phyloP scores from a whole-genome alignment of 1,140 invertebrate genomes.

The Polyergus mexicanus region DNA sequence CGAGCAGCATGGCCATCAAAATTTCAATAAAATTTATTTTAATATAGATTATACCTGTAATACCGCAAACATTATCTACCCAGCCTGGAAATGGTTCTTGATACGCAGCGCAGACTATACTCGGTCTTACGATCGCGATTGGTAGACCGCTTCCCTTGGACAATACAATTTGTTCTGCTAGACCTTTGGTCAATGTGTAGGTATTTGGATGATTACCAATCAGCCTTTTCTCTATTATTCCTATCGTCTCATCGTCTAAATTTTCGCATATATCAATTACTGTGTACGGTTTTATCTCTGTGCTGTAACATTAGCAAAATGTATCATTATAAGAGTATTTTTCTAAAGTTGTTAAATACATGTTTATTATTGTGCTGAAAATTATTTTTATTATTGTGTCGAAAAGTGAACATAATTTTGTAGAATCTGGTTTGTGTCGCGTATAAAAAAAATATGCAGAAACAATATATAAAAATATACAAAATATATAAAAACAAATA shows the following conservation, averaged over 20 bases:
- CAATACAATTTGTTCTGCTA: slow-evolving; percentile 92
- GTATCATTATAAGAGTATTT: not conserved
- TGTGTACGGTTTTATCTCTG: slow-evolving; percentile 89
- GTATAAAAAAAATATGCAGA: not conserved
- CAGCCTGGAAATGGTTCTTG: slow-evolving; percentile 95
- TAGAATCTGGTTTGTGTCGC: not conserved
- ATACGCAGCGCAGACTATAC: slow-evolving; percentile 93
- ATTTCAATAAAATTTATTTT: not conserved
- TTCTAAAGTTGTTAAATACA: not conserved
- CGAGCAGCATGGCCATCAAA: no score
- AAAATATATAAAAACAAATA: not conserved
- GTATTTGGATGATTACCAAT: slow-evolving; percentile 94
- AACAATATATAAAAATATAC: no score
- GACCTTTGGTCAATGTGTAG: slow-evolving; percentile 95
- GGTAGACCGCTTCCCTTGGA: slow-evolving; percentile 90
- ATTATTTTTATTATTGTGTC: not conserved
- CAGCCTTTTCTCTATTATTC: slow-evolving; percentile 89
- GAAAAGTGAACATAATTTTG: not conserved
- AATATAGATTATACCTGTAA: slow-evolving; percentile 83
- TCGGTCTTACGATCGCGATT: slow-evolving; percentile 96
- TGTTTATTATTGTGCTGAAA: not conserved
- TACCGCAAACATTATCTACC: slow-evolving; percentile 98
- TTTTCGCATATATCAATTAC: slow-evolving; percentile 90
- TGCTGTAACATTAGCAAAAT: slow-evolving; percentile 84
- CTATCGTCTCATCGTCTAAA: slow-evolving; percentile 90